Evolutionary conservation across 2,113 vertebrate genomes (phyloP), one percentile per base, ranked within the genome.

Genomic region (Chrysochloris asiatica): DNA sequence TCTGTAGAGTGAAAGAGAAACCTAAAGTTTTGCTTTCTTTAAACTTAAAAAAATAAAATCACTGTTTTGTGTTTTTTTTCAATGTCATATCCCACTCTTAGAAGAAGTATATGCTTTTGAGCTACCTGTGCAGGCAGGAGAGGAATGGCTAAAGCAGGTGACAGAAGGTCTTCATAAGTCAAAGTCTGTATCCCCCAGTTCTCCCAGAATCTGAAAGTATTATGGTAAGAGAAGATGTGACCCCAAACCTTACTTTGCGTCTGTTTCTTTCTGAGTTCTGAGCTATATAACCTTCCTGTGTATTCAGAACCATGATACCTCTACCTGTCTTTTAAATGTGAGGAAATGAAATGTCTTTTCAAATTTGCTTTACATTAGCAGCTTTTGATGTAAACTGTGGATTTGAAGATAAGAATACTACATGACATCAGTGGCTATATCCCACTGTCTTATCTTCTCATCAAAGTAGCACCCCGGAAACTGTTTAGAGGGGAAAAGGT

Each of bases 321-420:
- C 45, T 83, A 71, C 75, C 79, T 94, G 81, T 28, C 71, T 93
- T 72, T 91, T 81, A 65, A 93, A 28, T 43, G 43, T 67, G 24
- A 3, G 6, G 59, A 45, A 82, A 71, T 77, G 14, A 91, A 92
- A 83, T 88, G 79, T 93, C 95, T 93, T 87, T 85, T 90, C 50
- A 86, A 92, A 36, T 73, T 82, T 89, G n/a, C 71, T 82, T 95
- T 95, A 85, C 48, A 89, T 89, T 72, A 89, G 69, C 43, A 73
- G 69, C 59, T 83, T 87, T 82, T 61, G 33, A 73, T 72, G 71
- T 89, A 85, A 89, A 83, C 88, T 80, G 17, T 82, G 54, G 54
- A 41, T 65, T 24, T 84, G 77, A 91, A 52, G 30, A 63, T 80
- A 45, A 90, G 82, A 94, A 38, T 19, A 76, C 47, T 41, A 2